These are phyloP conservation scores for Antheraea yamamai DNA, from an alignment of 2,888 invertebrate species.

Conservation along the genomic window DNA sequence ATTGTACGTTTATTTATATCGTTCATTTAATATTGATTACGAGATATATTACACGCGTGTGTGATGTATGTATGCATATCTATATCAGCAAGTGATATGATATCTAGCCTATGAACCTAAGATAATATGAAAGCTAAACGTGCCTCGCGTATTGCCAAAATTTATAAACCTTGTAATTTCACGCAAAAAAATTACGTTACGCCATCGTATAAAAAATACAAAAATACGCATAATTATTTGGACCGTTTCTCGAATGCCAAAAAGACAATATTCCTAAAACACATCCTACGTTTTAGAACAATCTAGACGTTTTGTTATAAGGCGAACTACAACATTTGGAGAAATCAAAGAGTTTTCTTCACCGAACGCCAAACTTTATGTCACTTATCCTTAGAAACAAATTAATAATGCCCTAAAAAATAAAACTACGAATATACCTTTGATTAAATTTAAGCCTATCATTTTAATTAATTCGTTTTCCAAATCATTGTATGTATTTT, in stretches of 20 bases:
- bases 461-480: not conserved
- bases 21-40: constrained; percentile 37
- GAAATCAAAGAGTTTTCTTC: no score
- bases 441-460: not conserved
- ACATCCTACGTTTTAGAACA: not conserved
- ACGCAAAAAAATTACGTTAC: not conserved
- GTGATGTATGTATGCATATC: constrained; percentile 57
- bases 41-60: constrained; percentile 36
- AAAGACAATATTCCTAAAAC: not conserved
- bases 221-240: not conserved
- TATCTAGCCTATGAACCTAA: constrained; percentile 50
- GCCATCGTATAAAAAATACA: not conserved
- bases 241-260: not conserved
- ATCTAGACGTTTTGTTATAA: not conserved
- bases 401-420: not conserved
- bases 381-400: not conserved
- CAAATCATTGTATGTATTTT: constrained; percentile 5
- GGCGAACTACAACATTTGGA: not conserved
- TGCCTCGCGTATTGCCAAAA: constrained; percentile 49
- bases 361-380: not conserved
- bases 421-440: not conserved
- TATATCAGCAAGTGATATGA: constrained; percentile 63
- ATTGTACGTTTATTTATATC: constrained; percentile 44
- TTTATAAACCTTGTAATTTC: constrained; percentile 41
- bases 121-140: constrained; percentile 57